Conservation (phyloP, 2,113 vertebrate species). For the Lasiurus borealis region DNA sequence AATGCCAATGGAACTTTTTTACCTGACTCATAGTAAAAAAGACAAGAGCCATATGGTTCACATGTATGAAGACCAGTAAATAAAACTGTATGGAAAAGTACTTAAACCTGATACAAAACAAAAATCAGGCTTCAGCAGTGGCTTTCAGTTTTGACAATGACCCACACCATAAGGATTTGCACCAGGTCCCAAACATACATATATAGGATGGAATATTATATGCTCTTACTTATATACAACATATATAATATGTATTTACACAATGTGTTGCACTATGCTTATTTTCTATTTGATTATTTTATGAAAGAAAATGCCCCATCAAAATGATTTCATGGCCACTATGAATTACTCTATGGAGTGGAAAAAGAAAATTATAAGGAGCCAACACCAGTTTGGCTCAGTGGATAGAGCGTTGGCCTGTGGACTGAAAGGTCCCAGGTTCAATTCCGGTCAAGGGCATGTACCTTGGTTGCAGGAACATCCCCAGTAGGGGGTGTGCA, state of each 20-base stretch:
- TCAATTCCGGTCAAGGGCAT: too few relatives aligned
- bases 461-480: too few relatives aligned
- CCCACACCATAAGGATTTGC: background rate
- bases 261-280: background rate
- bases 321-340: background rate
- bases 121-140: background rate
- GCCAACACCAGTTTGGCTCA: too few relatives aligned
- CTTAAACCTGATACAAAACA: background rate
- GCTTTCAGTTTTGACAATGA: background rate
- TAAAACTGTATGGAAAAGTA: background rate
- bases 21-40: background rate
- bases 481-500: too few relatives aligned
- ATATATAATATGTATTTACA: background rate
- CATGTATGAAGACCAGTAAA: background rate
- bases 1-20: background rate
- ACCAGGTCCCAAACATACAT: background rate
- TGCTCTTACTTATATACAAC: background rate
- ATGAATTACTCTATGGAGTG: background rate
- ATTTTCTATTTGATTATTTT: background rate
- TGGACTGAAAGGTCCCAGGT: too few relatives aligned
- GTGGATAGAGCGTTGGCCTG: too few relatives aligned
- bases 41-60: background rate
- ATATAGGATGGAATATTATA: background rate
- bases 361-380: constrained; percentile 38
- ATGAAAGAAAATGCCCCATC: background rate